Percentiles rank a stretch among this genome's conserved stretches.
phyloP scores from a whole-genome alignment of 2,797 vertebrate genomes.

The Zalophus californianus region DNA sequence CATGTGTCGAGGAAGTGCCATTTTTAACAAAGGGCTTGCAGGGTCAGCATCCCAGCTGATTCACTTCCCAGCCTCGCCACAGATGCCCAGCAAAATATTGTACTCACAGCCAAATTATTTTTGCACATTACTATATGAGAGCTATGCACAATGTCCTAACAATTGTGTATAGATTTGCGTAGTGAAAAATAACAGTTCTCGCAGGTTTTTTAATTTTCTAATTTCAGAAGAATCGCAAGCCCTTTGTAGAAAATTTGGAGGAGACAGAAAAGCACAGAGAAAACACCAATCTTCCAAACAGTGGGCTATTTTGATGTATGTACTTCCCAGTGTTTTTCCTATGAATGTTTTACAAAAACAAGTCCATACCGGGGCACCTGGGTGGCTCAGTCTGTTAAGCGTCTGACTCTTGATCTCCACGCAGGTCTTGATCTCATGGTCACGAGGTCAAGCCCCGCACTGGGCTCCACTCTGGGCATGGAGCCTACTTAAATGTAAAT shows the following conservation, averaged over 20 bases:
- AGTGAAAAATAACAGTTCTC: slow-evolving; percentile 15
- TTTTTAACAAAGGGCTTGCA: slow-evolving; percentile 44
- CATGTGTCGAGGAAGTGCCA: slow-evolving; percentile 1
- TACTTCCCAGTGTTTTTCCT: not conserved
- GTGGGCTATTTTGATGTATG: not conserved
- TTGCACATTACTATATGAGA: not conserved
- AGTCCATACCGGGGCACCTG: not conserved
- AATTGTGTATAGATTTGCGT: not conserved
- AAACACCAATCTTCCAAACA: not conserved
- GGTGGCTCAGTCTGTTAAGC: not conserved
- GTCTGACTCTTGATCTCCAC: not conserved
- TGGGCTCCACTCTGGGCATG: not conserved
- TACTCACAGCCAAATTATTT: slow-evolving; percentile 8
- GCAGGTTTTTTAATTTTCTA: slow-evolving; percentile 2
- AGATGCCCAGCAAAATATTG: slow-evolving; percentile 43
- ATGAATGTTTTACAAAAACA: not conserved
- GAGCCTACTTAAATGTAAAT: not conserved
- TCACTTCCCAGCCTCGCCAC: not conserved
- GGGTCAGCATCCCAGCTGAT: not conserved
- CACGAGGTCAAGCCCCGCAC: not conserved
- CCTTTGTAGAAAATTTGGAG: not conserved
- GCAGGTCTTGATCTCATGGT: not conserved
- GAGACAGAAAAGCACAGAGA: not conserved
- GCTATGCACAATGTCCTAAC: not conserved
- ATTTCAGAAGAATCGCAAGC: slow-evolving; percentile 42